Evolutionary conservation across 2,888 invertebrate species (phyloP).

Genomic region (Troides helena): DNA sequence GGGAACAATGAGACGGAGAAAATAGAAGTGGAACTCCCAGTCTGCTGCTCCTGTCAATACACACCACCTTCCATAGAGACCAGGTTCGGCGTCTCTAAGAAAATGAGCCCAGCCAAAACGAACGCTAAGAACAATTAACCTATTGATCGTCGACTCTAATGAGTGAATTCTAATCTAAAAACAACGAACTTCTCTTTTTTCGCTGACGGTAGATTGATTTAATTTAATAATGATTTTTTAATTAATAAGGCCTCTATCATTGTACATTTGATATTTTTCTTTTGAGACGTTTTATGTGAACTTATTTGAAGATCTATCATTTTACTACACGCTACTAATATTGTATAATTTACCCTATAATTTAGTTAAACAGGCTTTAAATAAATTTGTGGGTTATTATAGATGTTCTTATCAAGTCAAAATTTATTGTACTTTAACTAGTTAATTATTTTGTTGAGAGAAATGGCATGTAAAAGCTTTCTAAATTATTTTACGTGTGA

Average conservation of each 20-base stretch:
- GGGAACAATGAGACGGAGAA: constrained; percentile 51
- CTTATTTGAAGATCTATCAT: no score
- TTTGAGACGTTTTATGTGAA: no score
- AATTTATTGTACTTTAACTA: no score
- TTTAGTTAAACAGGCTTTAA: no score
- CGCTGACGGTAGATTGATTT: neutral
- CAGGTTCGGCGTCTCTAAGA: constrained; percentile 27
- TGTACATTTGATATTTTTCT: neutral
- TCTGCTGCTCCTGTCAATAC: constrained; percentile 68
- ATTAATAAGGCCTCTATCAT: neutral
- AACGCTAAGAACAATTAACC: neutral
- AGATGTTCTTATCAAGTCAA: no score
- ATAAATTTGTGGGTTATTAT: no score
- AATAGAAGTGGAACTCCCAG: constrained; percentile 53
- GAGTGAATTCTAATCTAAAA: neutral
- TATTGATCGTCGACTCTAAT: neutral
- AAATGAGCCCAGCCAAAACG: constrained; percentile 8
- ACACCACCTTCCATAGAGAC: constrained; percentile 34
- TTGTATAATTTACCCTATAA: no score
- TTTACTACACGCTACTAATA: no score
- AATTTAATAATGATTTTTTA: neutral
- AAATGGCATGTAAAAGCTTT: no score
- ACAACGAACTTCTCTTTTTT: neutral
- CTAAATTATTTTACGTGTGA: no score
- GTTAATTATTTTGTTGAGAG: no score